Evolutionary conservation across 2,113 vertebrate genomes (phyloP), one percentile per base, ranked within the genome.

Genomic region (Lagopus leucura): DNA sequence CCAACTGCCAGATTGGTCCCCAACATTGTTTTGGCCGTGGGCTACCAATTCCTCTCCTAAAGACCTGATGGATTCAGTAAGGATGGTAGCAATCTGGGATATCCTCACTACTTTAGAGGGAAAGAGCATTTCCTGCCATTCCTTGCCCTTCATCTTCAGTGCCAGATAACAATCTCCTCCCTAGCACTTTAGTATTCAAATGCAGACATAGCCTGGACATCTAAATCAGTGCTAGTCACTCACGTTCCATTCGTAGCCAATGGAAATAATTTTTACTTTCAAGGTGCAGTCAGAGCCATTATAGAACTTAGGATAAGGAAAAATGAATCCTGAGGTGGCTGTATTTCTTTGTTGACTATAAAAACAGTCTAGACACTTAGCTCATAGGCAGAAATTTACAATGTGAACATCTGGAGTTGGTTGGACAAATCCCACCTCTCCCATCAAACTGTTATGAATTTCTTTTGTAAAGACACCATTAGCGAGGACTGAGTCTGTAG

Each of bases 351-450:
- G 0, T 4, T 81, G 72, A 88, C 65, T 90, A 67, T 81, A 86
- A 96, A 91, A 94, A 8, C 55, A 54, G 79, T 91, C 75, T 60
- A 94, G 76, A 88, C 88, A 71, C 76, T 81, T 80, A 61, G 88
- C 47, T 92, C 80, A 86, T 48, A 78, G 47, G 34, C 80, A 92
- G 82, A 91, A 91, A 91, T 75, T 71, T 83, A 47, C 69, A 64
- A 36, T 55, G 80, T 34, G 92, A 90, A 92, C 86, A 91, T 90
- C 88, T 94, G 94, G 82, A 83, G 10, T 4, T 60, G 69, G 32
- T 42, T 2, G 2, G 60, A 52, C 14, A 95, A 96, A 81, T 90
- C 86, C 65, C 80, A 92, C 86, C 72, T 88, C 85, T 90, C 57
- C 55, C 52, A 55, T 79, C 72, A 89, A 89, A 89, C 10, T 34